A percentile compares a stretch with the other conserved stretches of the same genome.
Evolutionary conservation across 2,888 invertebrate genomes (phyloP).

Genomic region (Drosophila recens): DNA sequence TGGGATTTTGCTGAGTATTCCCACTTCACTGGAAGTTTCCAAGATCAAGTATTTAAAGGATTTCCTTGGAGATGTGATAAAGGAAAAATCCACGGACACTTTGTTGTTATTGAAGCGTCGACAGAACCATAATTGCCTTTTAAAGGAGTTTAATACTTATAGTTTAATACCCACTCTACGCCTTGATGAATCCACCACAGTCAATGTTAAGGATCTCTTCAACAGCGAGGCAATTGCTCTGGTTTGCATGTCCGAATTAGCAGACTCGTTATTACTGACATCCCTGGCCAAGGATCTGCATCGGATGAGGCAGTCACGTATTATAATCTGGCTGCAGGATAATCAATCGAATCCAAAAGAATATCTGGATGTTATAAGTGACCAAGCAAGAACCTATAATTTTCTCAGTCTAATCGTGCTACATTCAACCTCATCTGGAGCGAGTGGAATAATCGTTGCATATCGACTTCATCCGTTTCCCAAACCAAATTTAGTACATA

Average conservation of each 20-base stretch:
- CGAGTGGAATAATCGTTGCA: no score
- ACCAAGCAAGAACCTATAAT: not conserved
- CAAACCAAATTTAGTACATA: not conserved
- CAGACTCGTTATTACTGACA: conserved; percentile 17
- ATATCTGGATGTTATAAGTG: not conserved
- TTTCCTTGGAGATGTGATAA: conserved; percentile 6
- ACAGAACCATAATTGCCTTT: not conserved
- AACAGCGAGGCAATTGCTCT: conserved; percentile 11
- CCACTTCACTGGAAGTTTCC: not conserved
- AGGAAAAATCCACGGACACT: not conserved
- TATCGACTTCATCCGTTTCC: conserved; percentile 33
- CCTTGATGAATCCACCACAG: not conserved
- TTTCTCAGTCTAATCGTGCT: conserved; percentile 26
- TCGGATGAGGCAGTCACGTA: conserved; percentile 20
- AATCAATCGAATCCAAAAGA: not conserved
- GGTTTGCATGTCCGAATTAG: conserved; percentile 28
- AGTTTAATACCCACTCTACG: conserved; percentile 10
- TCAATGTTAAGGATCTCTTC: not conserved
- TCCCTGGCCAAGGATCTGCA: conserved; percentile 16
- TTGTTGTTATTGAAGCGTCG: not conserved
- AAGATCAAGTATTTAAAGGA: conserved; percentile 4
- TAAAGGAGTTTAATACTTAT: not conserved
- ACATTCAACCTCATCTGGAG: no score
- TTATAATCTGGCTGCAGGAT: conserved; percentile 33
- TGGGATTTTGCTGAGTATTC: not conserved